These are phyloP conservation scores for Phylloscopus trochilus DNA, from an alignment of 2,113 vertebrate species.

Conservation along the genomic window DNA sequence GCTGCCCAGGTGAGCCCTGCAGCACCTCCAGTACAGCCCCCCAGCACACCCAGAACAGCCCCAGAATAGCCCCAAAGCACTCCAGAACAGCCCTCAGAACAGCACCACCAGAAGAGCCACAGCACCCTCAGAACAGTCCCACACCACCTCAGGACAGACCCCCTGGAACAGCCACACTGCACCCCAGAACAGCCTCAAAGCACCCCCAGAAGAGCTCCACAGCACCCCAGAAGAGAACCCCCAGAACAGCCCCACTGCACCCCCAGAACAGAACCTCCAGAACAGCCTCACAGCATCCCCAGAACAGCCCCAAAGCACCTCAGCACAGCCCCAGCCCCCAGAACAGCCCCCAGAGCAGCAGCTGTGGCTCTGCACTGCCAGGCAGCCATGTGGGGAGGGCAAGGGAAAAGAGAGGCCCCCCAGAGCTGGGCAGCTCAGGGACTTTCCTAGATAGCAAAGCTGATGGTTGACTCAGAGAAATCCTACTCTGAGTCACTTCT, in stretches of 20 bases:
- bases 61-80: background rate
- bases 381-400: rapidly evolving
- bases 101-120: too few species aligned
- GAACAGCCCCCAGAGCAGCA: background rate
- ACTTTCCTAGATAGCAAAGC: background rate
- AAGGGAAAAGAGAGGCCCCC: background rate
- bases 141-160: background rate
- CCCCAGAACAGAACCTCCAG: too few species aligned
- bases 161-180: background rate
- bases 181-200: background rate
- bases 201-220: background rate
- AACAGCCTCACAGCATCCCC: background rate
- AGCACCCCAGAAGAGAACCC: too few species aligned
- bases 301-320: background rate
- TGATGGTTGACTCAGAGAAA: background rate
- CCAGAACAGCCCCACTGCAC: background rate
- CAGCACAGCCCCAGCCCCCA: background rate
- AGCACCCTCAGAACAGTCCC: too few species aligned
- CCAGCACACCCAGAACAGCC: too few species aligned
- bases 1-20: background rate
- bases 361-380: background rate
- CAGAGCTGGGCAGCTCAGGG: background rate
- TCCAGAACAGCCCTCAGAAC: background rate
- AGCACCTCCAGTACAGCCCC: background rate
- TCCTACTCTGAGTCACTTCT: background rate